Percentiles rank a stretch among this genome's conserved stretches.
Conservation (phyloP, 2,797 vertebrate genomes). For the Intellagama lesueurii region DNA sequence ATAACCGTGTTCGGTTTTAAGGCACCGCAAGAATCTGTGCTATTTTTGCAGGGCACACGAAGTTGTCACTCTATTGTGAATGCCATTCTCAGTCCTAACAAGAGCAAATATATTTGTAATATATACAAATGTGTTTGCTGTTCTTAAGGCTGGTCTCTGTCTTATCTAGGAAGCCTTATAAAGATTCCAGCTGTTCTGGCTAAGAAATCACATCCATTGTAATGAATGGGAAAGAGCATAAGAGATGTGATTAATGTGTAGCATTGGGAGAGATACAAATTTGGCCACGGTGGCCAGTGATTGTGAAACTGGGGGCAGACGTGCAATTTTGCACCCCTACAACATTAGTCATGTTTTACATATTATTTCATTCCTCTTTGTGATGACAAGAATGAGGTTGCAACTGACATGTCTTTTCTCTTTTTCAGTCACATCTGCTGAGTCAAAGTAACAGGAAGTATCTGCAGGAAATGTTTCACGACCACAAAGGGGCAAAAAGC, state of each 20-base stretch:
- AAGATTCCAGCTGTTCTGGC: not conserved
- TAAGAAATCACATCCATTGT: not conserved
- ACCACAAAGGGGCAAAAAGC: not conserved
- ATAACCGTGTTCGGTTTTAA: not conserved
- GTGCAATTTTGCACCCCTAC: not conserved
- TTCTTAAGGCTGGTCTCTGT: not conserved
- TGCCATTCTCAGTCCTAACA: no score
- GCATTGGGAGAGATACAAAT: not conserved
- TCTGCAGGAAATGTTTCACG: not conserved
- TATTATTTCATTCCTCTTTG: not conserved
- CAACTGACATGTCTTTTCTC: not conserved
- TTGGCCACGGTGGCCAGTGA: not conserved
- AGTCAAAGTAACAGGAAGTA: constrained; percentile 19
- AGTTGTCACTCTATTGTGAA: not conserved
- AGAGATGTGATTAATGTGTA: not conserved
- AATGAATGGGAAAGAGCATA: not conserved
- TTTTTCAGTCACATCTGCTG: not conserved
- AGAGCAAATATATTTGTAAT: not conserved
- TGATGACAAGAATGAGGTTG: not conserved
- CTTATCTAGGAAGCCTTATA: not conserved
- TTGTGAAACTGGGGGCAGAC: not conserved
- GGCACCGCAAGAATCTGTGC: not conserved
- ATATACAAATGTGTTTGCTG: not conserved
- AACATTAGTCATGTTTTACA: not conserved
- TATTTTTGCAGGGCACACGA: not conserved